phyloP scores from a whole-genome alignment of 2,888 invertebrate species.

The Leptura quadrifasciata region DNA sequence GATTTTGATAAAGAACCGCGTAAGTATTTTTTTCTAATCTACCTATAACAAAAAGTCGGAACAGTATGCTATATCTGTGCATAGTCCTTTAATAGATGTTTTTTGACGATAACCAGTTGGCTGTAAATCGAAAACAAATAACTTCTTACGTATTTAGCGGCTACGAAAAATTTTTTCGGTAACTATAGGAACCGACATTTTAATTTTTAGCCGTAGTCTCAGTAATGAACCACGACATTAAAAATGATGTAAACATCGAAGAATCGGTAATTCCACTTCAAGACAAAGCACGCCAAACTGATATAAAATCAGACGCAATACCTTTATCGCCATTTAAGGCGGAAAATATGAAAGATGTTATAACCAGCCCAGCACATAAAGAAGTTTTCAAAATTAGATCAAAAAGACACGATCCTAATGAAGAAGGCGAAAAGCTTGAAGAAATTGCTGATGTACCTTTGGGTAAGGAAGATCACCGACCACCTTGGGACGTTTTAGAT shows the following conservation, averaged over 20 bases:
- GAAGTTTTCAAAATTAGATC: constrained; percentile 65
- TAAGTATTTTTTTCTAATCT: too few species aligned
- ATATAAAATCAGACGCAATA: constrained; percentile 20
- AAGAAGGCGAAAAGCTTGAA: constrained; percentile 4
- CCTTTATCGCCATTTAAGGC: constrained; percentile 26
- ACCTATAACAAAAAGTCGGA: too few species aligned
- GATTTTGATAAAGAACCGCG: too few species aligned
- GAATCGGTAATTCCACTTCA: constrained; percentile 34
- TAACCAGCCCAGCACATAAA: constrained; percentile 61
- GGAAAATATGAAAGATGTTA: constrained; percentile 47
- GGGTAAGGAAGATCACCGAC: constrained; percentile 31
- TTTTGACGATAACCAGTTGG: too few species aligned
- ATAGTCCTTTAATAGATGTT: too few species aligned
- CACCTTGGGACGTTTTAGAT: constrained; percentile 61
- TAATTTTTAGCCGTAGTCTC: constrained; percentile 50
- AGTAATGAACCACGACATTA: constrained; percentile 36
- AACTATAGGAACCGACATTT: too few species aligned
- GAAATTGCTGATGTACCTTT: constrained; percentile 43
- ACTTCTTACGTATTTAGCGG: too few species aligned
- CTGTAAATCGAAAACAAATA: too few species aligned
- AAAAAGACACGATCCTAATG: constrained; percentile 51
- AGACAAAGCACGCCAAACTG: not conserved
- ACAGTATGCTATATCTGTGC: too few species aligned
- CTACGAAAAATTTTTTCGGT: too few species aligned
- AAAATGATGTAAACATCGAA: constrained; percentile 28